Conservation (phyloP, 2,113 vertebrate genomes). For the Salvelinus alpinus region DNA sequence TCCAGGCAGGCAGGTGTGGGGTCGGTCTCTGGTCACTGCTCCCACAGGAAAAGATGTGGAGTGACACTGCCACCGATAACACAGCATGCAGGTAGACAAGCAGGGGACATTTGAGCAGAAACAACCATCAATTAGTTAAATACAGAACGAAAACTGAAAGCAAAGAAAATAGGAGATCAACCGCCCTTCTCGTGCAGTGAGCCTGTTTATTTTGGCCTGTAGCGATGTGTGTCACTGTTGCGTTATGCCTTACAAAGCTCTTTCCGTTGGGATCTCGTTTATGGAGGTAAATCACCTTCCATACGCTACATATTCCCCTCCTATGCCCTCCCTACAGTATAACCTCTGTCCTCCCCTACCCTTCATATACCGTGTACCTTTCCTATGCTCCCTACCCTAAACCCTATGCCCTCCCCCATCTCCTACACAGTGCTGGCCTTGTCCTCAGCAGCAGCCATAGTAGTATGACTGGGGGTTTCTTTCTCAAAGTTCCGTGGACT, state of each 20-base stretch:
- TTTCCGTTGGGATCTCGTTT: too few relatives aligned
- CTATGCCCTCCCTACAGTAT: too few relatives aligned
- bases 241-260: too few relatives aligned
- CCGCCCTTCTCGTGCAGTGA: too few relatives aligned
- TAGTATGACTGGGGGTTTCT: constrained; percentile 4
- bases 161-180: too few relatives aligned
- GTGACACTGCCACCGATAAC: background rate
- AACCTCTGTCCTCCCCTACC: background rate
- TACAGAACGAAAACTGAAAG: too few relatives aligned
- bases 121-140: too few relatives aligned
- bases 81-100: too few relatives aligned
- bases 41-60: background rate
- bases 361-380: constrained; percentile 19
- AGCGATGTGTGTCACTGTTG: too few relatives aligned
- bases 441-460: constrained; percentile 26
- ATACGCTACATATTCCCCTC: too few relatives aligned
- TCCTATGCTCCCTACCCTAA: constrained; percentile 5
- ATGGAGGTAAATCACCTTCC: background rate
- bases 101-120: too few relatives aligned
- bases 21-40: constrained; percentile 16
- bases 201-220: too few relatives aligned
- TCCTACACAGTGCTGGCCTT: constrained; percentile 46
- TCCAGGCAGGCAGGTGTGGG: background rate
- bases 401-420: constrained; percentile 1
- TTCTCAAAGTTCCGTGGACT: constrained; percentile 39